Conservation (phyloP, 2,113 vertebrate species). For the Himantopus leucocephalus region DNA sequence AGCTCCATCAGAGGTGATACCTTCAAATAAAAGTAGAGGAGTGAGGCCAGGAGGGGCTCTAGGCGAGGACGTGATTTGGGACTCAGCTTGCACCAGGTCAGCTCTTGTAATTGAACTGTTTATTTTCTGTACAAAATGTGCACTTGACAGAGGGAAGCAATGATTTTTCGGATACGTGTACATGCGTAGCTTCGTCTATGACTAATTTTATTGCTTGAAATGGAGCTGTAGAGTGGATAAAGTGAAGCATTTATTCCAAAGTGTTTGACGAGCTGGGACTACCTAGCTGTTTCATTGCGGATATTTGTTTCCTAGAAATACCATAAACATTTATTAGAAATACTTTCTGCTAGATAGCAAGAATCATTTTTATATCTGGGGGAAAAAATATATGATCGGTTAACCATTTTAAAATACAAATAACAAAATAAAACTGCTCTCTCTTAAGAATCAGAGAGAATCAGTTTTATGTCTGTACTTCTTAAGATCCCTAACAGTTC, state of each 20-base stretch:
- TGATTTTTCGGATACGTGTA: background rate
- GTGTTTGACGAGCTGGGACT: background rate
- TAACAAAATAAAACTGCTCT: background rate
- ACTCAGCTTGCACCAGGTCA: background rate
- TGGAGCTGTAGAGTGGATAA: background rate
- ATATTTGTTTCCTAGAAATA: constrained; percentile 26
- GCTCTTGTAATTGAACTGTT: background rate
- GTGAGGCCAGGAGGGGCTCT: background rate
- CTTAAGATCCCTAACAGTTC: background rate
- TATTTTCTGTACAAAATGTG: background rate
- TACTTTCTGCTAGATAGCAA: background rate
- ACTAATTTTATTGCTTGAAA: background rate
- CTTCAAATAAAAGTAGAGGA: background rate
- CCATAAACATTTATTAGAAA: background rate
- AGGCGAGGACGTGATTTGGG: background rate
- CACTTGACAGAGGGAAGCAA: background rate
- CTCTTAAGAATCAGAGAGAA: background rate
- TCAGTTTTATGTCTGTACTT: background rate
- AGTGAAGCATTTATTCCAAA: background rate
- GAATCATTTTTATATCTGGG: background rate
- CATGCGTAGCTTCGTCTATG: background rate
- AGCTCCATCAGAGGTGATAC: background rate
- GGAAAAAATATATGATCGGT: background rate
- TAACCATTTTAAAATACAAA: background rate
- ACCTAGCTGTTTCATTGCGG: background rate